Conservation (phyloP, 2,797 vertebrate genomes). For the Macropodus opercularis region DNA sequence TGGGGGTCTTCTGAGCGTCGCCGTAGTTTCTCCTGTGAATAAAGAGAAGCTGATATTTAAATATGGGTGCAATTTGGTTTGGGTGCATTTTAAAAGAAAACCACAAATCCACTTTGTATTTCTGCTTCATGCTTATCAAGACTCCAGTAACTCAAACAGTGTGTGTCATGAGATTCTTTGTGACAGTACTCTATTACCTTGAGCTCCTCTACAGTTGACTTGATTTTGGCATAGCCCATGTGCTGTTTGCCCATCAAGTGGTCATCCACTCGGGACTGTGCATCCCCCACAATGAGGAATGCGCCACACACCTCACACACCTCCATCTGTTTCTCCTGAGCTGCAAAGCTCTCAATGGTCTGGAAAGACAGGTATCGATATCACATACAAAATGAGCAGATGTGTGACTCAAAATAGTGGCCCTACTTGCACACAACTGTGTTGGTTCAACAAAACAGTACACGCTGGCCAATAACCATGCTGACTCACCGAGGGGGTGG, state of each 20-base stretch:
- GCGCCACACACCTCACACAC: slow-evolving; percentile 99
- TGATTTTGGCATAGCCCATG: slow-evolving; percentile 99
- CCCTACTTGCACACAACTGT: background rate
- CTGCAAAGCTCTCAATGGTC: slow-evolving; percentile 99
- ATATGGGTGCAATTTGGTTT: too few relatives aligned
- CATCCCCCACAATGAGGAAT: slow-evolving; percentile 98
- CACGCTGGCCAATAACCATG: slow-evolving; percentile 3
- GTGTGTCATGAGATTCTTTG: background rate
- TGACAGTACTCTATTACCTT: slow-evolving; percentile 81
- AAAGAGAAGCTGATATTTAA: too few relatives aligned
- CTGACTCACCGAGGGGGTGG: slow-evolving; percentile 89
- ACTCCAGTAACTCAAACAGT: background rate
- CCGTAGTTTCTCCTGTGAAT: slow-evolving; percentile 81
- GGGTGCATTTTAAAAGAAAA: background rate
- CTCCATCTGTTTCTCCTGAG: slow-evolving; percentile 99
- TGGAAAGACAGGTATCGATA: slow-evolving; percentile 48
- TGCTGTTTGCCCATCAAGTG: slow-evolving; percentile 99
- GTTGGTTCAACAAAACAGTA: background rate
- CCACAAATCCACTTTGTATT: background rate
- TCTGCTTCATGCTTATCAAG: too few relatives aligned
- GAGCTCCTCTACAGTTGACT: slow-evolving; percentile 98
- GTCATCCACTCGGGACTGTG: slow-evolving; percentile 97
- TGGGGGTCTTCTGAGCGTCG: slow-evolving; percentile 89
- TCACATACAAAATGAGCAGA: background rate
- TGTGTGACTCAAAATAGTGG: background rate